Conservation (phyloP, 2,113 vertebrate species). For the Mesitornis unicolor region DNA sequence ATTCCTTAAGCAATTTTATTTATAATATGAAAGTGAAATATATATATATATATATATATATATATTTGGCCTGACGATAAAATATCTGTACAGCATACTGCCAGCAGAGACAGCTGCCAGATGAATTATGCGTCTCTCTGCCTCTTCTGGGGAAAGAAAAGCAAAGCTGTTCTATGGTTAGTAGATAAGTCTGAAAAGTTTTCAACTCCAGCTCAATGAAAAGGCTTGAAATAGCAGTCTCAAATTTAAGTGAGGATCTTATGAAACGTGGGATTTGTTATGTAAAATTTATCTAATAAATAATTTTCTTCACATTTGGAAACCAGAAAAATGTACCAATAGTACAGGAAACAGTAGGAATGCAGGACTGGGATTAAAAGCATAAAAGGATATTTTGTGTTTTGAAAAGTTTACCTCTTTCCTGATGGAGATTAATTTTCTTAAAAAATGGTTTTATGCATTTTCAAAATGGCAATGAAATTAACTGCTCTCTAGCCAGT, state of each 20-base stretch:
- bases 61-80: background rate
- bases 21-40: background rate
- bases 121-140: background rate
- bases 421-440: background rate
- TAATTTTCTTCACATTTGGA: background rate
- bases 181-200: background rate
- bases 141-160: background rate
- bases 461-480: background rate
- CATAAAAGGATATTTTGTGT: background rate
- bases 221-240: background rate
- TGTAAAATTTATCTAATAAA: background rate
- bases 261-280: background rate
- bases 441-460: background rate
- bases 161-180: background rate
- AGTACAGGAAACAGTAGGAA: background rate
- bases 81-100: background rate
- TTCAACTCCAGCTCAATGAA: background rate
- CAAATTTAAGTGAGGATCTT: background rate
- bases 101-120: background rate
- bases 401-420: background rate
- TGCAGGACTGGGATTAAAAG: background rate
- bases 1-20: constrained; percentile 9
- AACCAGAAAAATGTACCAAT: background rate
- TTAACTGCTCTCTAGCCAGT: background rate
- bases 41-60: background rate